Evolutionary conservation across 2,113 vertebrate genomes (phyloP).

Genomic region (Pangasianodon gigas): DNA sequence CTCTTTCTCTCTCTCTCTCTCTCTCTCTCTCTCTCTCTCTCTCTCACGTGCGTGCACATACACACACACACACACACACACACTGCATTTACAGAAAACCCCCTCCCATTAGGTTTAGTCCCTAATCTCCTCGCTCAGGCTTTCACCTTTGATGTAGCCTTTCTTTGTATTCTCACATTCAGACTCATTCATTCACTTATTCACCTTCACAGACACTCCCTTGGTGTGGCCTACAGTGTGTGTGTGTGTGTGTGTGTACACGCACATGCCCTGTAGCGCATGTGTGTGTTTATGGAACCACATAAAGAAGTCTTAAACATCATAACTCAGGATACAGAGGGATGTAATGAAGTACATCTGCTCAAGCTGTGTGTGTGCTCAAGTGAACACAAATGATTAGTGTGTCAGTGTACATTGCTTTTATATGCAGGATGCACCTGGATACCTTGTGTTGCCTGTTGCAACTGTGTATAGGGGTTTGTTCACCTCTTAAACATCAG

Average conservation of each 20-base stretch:
- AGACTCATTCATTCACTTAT: conserved; percentile 52
- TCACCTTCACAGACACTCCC: conserved; percentile 44
- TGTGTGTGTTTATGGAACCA: conserved; percentile 53
- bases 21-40: background rate
- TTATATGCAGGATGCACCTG: conserved; percentile 43
- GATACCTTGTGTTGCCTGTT: conserved; percentile 18
- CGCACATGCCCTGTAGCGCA: conserved; percentile 49
- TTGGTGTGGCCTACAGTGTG: conserved; percentile 22
- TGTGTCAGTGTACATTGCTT: conserved; percentile 18
- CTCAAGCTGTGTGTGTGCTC: background rate
- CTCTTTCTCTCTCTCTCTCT: background rate
- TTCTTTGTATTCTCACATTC: conserved; percentile 52
- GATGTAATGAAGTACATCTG: conserved; percentile 43
- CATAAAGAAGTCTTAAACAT: conserved; percentile 37
- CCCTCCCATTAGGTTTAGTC: conserved; percentile 36
- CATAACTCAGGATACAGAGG: conserved; percentile 35
- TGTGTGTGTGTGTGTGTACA: conserved; percentile 4
- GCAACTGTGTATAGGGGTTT: conserved; percentile 1
- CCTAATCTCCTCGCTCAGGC: conserved; percentile 44
- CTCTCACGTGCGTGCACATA: background rate
- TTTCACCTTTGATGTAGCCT: conserved; percentile 54
- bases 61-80: conserved; percentile 15
- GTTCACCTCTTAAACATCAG: background rate
- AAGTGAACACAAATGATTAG: conserved; percentile 19
- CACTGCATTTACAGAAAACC: conserved; percentile 24